Evolutionary conservation across 2,113 vertebrate species (phyloP).

Genomic region (Otus sunia): DNA sequence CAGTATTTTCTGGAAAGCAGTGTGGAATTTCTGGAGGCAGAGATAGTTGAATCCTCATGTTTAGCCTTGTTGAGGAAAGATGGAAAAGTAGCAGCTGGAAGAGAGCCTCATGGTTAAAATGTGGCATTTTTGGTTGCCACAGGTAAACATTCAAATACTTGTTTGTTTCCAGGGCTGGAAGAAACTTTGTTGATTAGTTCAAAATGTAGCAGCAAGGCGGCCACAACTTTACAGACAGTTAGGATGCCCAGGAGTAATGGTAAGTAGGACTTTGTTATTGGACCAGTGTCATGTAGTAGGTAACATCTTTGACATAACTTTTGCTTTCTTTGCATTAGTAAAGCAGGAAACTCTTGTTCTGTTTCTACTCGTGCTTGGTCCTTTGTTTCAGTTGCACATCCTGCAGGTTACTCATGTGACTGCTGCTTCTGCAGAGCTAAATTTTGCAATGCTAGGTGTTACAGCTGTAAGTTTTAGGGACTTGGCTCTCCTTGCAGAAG

Average conservation of each 20-base stretch:
- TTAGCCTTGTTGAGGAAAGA: not conserved
- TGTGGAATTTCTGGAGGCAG: not conserved
- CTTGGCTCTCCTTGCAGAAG: not conserved
- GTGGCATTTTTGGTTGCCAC: not conserved
- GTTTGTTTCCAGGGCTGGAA: constrained; percentile 77
- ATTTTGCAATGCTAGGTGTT: accelerated
- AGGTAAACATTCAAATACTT: not conserved
- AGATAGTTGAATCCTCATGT: not conserved
- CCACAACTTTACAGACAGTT: constrained; percentile 75
- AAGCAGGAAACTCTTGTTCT: not conserved
- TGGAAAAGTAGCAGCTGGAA: not conserved
- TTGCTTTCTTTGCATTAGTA: not conserved
- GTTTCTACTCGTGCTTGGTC: not conserved
- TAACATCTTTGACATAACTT: not conserved
- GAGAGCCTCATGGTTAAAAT: not conserved
- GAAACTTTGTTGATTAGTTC: constrained; percentile 83
- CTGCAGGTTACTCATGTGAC: accelerated
- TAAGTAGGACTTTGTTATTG: constrained; percentile 65
- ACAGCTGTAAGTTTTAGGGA: not conserved
- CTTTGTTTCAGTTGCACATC: not conserved
- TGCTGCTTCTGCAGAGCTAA: not conserved
- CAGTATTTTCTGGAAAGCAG: not conserved
- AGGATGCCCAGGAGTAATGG: constrained; percentile 82
- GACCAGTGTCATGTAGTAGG: too few relatives aligned
- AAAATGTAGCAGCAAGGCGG: constrained; percentile 53